phyloP scores from a whole-genome alignment of 2,113 vertebrate species.

The Furnarius figulus region DNA sequence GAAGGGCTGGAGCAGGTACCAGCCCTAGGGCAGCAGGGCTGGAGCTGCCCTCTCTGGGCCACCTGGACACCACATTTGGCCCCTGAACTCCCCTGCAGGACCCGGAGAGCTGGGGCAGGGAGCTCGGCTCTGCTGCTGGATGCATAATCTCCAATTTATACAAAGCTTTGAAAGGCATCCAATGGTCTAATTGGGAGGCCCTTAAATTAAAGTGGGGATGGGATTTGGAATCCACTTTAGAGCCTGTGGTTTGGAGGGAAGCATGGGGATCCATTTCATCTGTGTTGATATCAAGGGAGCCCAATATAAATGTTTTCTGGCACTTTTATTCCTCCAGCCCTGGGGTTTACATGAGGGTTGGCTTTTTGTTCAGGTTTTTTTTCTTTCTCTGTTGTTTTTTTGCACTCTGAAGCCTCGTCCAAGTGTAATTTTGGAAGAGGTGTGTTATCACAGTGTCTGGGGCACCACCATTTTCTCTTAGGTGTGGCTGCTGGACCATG shows the following conservation, averaged over 20 bases:
- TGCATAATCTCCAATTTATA: slow-evolving; percentile 29
- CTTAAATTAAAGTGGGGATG: slow-evolving; percentile 56
- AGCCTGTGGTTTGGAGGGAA: slow-evolving; percentile 55
- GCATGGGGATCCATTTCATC: slow-evolving; percentile 54
- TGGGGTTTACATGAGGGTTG: slow-evolving; percentile 9
- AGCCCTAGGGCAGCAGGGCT: fast-evolving
- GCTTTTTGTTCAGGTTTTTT: background rate
- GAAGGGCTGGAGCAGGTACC: background rate
- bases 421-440: background rate
- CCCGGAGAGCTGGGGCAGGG: fast-evolving
- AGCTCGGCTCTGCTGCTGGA: background rate
- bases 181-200: slow-evolving; percentile 49
- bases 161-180: slow-evolving; percentile 60
- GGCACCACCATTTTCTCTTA: background rate
- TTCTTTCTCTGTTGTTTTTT: background rate
- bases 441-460: background rate
- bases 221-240: slow-evolving; percentile 61
- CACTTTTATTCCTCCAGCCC: slow-evolving; percentile 19
- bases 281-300: slow-evolving; percentile 33
- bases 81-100: background rate
- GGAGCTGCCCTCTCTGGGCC: background rate
- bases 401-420: background rate
- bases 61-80: fast-evolving
- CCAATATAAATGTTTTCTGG: slow-evolving; percentile 54
- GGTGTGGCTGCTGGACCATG: background rate